phyloP scores from a whole-genome alignment of 1,140 invertebrate genomes.

The Aphidius ervi region DNA sequence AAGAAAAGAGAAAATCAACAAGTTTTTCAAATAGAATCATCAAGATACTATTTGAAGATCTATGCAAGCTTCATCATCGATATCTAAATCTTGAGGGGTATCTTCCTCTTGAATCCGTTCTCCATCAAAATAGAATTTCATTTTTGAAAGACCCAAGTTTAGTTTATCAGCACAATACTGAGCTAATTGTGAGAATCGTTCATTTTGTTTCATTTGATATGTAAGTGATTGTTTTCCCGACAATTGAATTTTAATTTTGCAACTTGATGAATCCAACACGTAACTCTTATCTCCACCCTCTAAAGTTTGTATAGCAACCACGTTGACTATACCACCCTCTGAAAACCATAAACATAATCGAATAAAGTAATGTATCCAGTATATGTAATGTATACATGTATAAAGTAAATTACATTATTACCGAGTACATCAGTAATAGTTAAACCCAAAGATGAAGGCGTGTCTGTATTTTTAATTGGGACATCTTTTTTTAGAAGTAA shows the following conservation, averaged over 20 bases:
- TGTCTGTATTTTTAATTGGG: conserved; percentile 35
- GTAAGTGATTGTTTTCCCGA: conserved; percentile 30
- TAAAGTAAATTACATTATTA: conserved; percentile 14
- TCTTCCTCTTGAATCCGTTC: conserved; percentile 36
- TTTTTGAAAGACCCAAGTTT: conserved; percentile 29
- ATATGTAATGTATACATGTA: background rate
- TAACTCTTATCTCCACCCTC: background rate
- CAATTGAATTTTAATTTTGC: conserved; percentile 44
- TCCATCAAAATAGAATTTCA: conserved; percentile 48
- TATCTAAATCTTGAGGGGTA: conserved; percentile 44
- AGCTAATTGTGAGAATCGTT: conserved; percentile 33
- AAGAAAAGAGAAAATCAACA: no score
- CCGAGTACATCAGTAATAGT: conserved; percentile 46
- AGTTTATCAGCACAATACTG: conserved; percentile 34
- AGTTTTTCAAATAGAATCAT: no score
- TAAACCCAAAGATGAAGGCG: conserved; percentile 39
- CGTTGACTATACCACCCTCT: conserved; percentile 43
- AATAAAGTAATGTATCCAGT: background rate
- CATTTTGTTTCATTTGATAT: conserved; percentile 30
- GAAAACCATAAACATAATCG: conserved; percentile 17
- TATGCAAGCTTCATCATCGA: conserved; percentile 46
- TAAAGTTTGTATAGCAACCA: conserved; percentile 14
- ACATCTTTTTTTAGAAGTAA: conserved; percentile 38
- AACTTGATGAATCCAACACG: conserved; percentile 21
- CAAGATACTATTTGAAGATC: conserved; percentile 34